Evolutionary conservation across 2,888 invertebrate genomes (phyloP), one percentile per base, ranked within the genome.

Genomic region (Oscheius myriophilus): DNA sequence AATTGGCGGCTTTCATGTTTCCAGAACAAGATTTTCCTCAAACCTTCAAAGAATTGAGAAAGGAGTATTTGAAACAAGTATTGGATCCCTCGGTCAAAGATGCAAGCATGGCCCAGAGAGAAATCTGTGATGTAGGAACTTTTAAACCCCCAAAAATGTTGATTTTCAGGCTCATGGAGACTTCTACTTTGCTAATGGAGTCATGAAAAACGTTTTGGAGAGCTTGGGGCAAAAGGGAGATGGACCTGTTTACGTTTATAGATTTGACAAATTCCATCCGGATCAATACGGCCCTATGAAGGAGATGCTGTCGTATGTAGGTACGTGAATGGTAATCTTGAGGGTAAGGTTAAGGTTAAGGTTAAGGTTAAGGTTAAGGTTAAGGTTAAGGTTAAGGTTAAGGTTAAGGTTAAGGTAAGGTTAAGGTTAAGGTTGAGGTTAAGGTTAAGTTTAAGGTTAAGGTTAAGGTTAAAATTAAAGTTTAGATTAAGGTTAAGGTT

Each of bases 321-420:
- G 67, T 67, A 49, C 11, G 12, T 21, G 3, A 39, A n/a, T n/a
- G n/a, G n/a, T n/a, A n/a, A n/a, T n/a, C n/a, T n/a, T n/a, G n/a
- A n/a, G n/a, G n/a, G n/a, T n/a, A n/a, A n/a, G n/a, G n/a, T 12
- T 21, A 16, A n/a, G 1, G 39, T 12, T 7, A 25, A 46, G 81
- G 82, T 42, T 69, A 82, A 62, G 79, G 11, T 18, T 21, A 78
- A 45, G 80, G n/a, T 12, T 21, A 16, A n/a, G 1, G 39, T 12
- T 7, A 25, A 46, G 81, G 82, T 42, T 69, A 82, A 62, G 79
- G 11, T 18, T 21, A 78, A 45, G 80, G n/a, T 12, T 21, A 16
- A n/a, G 1, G 39, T 12, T 7, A 25, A 46, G 81, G 82, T 42
- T 69, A 82, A 62, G 79, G 11, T 18, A 14, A 78, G 46, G 80